A percentile compares a stretch with the other conserved stretches of the same genome.
phyloP scores from a whole-genome alignment of 2,888 invertebrate genomes.

The Ctena decussata region DNA sequence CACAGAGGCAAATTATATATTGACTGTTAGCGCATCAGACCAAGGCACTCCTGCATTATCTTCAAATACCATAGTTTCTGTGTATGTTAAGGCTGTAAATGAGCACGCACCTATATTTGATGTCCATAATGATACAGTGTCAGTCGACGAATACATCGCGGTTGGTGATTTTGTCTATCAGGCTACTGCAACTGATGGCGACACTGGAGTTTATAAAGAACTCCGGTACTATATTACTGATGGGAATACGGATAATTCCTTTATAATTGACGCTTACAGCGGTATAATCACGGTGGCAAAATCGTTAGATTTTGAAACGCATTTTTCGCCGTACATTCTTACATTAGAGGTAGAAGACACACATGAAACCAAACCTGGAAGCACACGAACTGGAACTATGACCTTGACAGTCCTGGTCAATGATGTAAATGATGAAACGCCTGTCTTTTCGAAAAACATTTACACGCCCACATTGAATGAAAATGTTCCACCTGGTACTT shows the following conservation, averaged over 20 bases:
- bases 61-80: slow-evolving; percentile 67
- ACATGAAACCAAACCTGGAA: slow-evolving; percentile 24
- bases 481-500: slow-evolving; percentile 51
- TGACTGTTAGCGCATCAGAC: slow-evolving; percentile 76
- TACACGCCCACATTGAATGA: slow-evolving; percentile 69
- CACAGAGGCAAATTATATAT: slow-evolving; percentile 62
- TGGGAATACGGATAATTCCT: slow-evolving; percentile 55
- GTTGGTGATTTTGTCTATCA: slow-evolving; percentile 70
- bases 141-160: slow-evolving; percentile 67
- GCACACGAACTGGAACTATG: slow-evolving; percentile 51
- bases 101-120: slow-evolving; percentile 76
- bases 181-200: slow-evolving; percentile 72
- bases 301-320: slow-evolving; percentile 78
- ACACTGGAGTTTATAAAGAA: slow-evolving; percentile 67
- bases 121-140: slow-evolving; percentile 60
- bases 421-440: slow-evolving; percentile 76
- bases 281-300: slow-evolving; percentile 74
- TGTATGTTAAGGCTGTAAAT: slow-evolving; percentile 74
- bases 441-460: slow-evolving; percentile 62
- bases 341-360: slow-evolving; percentile 71
- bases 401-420: slow-evolving; percentile 64
- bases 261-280: slow-evolving; percentile 63
- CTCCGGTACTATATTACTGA: slow-evolving; percentile 53
- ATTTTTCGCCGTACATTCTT: slow-evolving; percentile 57
- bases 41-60: slow-evolving; percentile 69